Base-by-base conservation (phyloP, 2,888 invertebrate species). In the Drosophila phalerata region DNA sequence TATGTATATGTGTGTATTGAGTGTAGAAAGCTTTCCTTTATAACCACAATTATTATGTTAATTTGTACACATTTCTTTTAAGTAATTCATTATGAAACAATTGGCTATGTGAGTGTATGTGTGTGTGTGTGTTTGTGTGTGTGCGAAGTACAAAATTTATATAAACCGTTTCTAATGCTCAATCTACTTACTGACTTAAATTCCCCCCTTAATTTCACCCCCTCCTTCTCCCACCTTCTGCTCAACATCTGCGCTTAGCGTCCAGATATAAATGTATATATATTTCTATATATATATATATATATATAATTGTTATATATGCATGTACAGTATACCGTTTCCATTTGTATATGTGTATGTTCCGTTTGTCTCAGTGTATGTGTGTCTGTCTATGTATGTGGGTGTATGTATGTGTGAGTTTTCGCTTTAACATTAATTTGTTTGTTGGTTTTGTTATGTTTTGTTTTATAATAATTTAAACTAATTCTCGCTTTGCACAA, bases 41-140 rank as follows among this genome's bases (percentile, higher is more conserved):
- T 61, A 83, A 75, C 49, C 72, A 74, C 84, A 79, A 79, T 56
- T 42, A 52, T 77, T 76, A 88, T 62, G 40, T 89, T 89, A 87
- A 89, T 85, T 85, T 85, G 85, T 85, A 85, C 85, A 85, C 86
- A 86, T 81, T 83, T 82, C 49, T 87, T 76, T 86, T 85, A 85
- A 81, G 87, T 85, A 86, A 73, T 80, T 76, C 67, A 70, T 75
- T 83, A 79, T 85, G 80, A 74, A 84, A 89, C 81, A 85, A 88
- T 85, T 85, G 84, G 84, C 84, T 85, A 85, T 85, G 89, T 86
- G 84, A 69, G 73, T 77, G 72, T 58, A 51, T 58, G 68, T 70
- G 64, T 61, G 58, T 52, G 43, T 47, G 25, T 52, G 25, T 57
- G 22, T 38, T 57, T 70, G 51, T 66, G 42, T 67, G 49, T 62